Conservation (phyloP, 2,888 invertebrate genomes). For the Prenolepis imparis region DNA sequence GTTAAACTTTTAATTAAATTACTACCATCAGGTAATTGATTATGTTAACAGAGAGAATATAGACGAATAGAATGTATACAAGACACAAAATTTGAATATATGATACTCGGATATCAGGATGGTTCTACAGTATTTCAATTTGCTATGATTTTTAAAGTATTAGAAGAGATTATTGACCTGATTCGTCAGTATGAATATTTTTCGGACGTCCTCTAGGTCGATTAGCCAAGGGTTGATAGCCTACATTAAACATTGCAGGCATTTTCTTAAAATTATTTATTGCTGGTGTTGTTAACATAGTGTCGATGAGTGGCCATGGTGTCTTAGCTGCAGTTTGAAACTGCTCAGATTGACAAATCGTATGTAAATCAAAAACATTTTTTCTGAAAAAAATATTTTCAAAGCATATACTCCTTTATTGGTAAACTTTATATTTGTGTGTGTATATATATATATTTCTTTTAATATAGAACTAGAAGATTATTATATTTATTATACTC, state of each 20-base stretch:
- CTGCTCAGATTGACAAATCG: slow-evolving; percentile 61
- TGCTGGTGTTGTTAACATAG: slow-evolving; percentile 73
- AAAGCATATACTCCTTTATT: slow-evolving; percentile 16
- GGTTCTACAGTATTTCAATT: slow-evolving; percentile 1
- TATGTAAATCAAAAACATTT: slow-evolving; percentile 74
- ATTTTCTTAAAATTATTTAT: slow-evolving; percentile 69
- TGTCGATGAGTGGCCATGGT: slow-evolving; percentile 79
- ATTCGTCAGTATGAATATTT: not conserved
- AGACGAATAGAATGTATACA: not conserved
- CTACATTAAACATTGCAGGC: slow-evolving; percentile 72
- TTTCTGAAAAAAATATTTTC: slow-evolving; percentile 68
- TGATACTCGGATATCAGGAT: not conserved
- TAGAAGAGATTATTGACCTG: slow-evolving; percentile 4
- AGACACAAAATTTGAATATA: not conserved
- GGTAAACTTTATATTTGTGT: not conserved
- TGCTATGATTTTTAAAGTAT: not conserved
- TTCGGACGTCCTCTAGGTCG: not conserved
- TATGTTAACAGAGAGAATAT: not conserved
- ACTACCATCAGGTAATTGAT: not conserved
- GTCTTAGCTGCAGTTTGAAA: slow-evolving; percentile 70
- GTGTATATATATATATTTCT: slow-evolving; percentile 2
- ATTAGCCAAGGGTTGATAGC: not conserved
- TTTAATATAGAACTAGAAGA: not conserved
- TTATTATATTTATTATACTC: slow-evolving; percentile 31
- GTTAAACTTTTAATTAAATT: not conserved